phyloP scores from a whole-genome alignment of 2,888 invertebrate genomes.

The Cepaea hortensis region DNA sequence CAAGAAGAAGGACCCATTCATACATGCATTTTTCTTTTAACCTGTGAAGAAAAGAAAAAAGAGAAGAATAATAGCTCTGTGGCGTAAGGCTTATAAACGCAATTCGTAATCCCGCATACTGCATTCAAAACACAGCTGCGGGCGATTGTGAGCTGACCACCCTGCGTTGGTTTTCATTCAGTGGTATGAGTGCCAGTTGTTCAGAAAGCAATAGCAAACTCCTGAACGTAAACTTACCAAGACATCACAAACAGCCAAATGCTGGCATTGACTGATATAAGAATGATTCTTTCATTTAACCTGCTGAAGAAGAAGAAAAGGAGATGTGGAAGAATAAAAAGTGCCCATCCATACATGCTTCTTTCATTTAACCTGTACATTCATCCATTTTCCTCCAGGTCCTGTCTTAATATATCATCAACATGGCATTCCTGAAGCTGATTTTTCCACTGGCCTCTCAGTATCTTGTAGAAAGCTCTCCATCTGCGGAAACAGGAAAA shows the following conservation, averaged over 20 bases:
- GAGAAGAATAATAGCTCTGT: no score
- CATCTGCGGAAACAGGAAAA: not conserved
- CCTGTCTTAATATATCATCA: not conserved
- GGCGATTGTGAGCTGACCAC: no score
- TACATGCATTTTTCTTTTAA: not conserved
- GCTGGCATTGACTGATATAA: no score
- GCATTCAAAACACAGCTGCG: no score
- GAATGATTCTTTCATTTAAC: no score
- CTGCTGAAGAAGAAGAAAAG: not conserved
- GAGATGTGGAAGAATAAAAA: not conserved
- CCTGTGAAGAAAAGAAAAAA: not conserved
- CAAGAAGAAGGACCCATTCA: not conserved
- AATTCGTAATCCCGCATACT: no score
- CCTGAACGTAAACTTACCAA: no score
- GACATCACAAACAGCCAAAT: no score
- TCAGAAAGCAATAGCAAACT: no score
- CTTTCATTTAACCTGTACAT: not conserved
- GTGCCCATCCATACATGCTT: not conserved
- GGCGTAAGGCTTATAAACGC: no score
- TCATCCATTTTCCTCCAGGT: not conserved
- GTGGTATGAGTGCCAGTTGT: no score
- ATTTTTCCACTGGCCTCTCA: slow-evolving; percentile 36
- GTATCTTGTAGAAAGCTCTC: slow-evolving; percentile 3
- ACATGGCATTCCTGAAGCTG: slow-evolving; percentile 24
- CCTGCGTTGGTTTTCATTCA: no score